A percentile compares a stretch with the other conserved stretches of the same genome.
phyloP scores from a whole-genome alignment of 2,888 invertebrate species.

The Drosophila emarginata region DNA sequence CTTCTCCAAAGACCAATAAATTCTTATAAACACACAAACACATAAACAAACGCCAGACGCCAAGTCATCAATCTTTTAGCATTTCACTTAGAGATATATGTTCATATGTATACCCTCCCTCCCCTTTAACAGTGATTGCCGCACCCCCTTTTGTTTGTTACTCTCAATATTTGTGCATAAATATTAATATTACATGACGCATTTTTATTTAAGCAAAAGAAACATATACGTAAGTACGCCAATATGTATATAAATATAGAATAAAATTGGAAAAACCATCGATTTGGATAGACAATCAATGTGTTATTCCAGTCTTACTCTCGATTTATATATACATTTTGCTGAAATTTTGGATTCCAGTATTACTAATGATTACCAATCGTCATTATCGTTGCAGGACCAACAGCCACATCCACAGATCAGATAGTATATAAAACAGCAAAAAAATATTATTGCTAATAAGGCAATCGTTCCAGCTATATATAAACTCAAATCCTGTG shows the following conservation, averaged over 20 bases:
- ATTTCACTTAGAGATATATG: constrained; percentile 69
- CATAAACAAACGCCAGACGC: constrained; percentile 42
- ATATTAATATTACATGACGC: constrained; percentile 74
- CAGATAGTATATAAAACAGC: not conserved
- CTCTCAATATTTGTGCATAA: constrained; percentile 72
- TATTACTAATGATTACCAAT: constrained; percentile 9
- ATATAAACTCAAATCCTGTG: not conserved
- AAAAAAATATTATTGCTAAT: not conserved
- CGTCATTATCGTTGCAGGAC: constrained; percentile 18
- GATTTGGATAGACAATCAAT: not conserved
- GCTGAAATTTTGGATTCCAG: not conserved
- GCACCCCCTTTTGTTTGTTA: not conserved
- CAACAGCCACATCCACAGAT: constrained; percentile 21
- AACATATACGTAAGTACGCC: not conserved
- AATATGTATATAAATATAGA: not conserved
- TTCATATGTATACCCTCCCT: constrained; percentile 46
- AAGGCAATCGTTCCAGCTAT: not conserved
- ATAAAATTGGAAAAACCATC: not conserved
- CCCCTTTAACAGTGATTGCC: not conserved
- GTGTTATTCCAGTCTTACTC: not conserved
- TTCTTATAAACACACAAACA: constrained; percentile 63
- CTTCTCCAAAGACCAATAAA: constrained; percentile 62
- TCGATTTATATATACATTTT: not conserved
- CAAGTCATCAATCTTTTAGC: constrained; percentile 73
- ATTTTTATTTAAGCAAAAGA: constrained; percentile 58